phyloP scores from a whole-genome alignment of 2,797 vertebrate species.

The Alauda arvensis region DNA sequence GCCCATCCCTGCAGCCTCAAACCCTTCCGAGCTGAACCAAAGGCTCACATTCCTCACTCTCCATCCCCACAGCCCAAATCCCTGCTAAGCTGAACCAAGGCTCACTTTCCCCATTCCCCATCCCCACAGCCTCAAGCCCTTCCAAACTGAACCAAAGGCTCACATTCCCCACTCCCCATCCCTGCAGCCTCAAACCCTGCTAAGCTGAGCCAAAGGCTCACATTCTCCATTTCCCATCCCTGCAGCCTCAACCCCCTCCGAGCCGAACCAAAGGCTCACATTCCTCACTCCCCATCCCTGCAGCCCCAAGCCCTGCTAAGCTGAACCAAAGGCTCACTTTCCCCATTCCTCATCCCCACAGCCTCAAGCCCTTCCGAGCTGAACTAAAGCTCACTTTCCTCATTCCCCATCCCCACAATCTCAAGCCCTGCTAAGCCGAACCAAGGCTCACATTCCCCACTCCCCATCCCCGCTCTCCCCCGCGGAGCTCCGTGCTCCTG shows the following conservation, averaged over 20 bases:
- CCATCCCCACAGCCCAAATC: background rate
- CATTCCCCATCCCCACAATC: background rate
- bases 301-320: background rate
- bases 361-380: background rate
- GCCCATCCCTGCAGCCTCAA: background rate
- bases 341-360: background rate
- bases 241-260: background rate
- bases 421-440: background rate
- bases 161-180: background rate
- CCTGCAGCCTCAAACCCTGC: background rate
- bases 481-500: accelerated
- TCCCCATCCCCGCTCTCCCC: background rate
- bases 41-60: background rate
- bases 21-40: background rate
- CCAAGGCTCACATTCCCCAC: accelerated
- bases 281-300: background rate
- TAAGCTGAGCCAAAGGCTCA: background rate
- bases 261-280: background rate
- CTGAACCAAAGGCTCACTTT: background rate
- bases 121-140: background rate
- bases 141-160: background rate
- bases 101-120: background rate
- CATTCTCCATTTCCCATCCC: background rate
- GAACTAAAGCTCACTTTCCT: background rate
- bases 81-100: background rate